These are phyloP conservation scores for Drosophila ustulata DNA, from an alignment of 2,888 invertebrate genomes.

Conservation along the genomic window DNA sequence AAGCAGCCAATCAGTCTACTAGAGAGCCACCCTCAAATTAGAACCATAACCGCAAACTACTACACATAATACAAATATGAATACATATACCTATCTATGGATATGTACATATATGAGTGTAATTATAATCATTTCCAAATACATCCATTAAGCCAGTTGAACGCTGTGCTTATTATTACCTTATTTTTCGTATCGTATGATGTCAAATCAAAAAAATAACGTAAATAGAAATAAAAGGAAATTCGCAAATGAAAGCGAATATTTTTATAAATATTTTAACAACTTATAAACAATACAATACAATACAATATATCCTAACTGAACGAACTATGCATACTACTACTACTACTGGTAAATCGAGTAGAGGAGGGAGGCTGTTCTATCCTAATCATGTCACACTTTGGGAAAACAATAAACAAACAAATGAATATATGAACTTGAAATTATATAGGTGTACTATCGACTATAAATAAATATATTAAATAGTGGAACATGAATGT, in stretches of 20 bases:
- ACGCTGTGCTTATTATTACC: slow-evolving; percentile 36
- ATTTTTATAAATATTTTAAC: slow-evolving; percentile 64
- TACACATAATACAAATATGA: slow-evolving; percentile 19
- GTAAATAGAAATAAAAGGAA: slow-evolving; percentile 41
- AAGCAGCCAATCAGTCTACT: slow-evolving; percentile 60
- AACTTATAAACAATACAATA: slow-evolving; percentile 25
- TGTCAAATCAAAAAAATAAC: slow-evolving; percentile 17
- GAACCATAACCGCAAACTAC: slow-evolving; percentile 35
- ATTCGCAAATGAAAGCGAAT: slow-evolving; percentile 43
- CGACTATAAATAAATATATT: slow-evolving; percentile 27
- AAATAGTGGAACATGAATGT: slow-evolving; percentile 49
- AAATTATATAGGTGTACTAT: slow-evolving; percentile 52
- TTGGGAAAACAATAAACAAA: slow-evolving; percentile 15
- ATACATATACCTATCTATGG: not conserved
- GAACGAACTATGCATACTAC: slow-evolving; percentile 23
- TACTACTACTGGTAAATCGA: slow-evolving; percentile 15
- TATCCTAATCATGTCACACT: slow-evolving; percentile 50
- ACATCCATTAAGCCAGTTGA: slow-evolving; percentile 31
- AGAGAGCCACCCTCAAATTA: slow-evolving; percentile 32
- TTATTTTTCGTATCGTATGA: slow-evolving; percentile 20
- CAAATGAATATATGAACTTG: slow-evolving; percentile 19
- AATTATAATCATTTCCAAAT: slow-evolving; percentile 34
- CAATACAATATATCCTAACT: slow-evolving; percentile 23
- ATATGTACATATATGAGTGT: slow-evolving; percentile 14
- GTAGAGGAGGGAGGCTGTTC: slow-evolving; percentile 16